phyloP scores from a whole-genome alignment of 2,797 vertebrate genomes.

The Tarsius wallacei region DNA sequence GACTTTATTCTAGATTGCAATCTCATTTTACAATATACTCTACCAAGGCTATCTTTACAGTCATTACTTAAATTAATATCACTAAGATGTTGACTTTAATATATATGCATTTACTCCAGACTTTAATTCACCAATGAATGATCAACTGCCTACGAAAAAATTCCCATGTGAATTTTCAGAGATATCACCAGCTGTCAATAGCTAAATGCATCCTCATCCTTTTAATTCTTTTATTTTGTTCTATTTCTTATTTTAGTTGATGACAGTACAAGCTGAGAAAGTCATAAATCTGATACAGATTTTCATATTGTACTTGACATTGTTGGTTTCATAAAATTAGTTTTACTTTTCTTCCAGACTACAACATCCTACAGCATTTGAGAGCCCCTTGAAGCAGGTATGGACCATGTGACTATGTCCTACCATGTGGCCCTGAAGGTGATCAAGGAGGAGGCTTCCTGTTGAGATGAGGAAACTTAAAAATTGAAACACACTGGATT shows the following conservation, averaged over 20 bases:
- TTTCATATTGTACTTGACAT: neutral
- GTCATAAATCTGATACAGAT: neutral
- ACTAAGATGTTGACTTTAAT: neutral
- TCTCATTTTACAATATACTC: neutral
- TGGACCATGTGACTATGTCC: neutral
- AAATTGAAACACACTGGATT: neutral
- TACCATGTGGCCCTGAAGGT: neutral
- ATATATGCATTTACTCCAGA: neutral
- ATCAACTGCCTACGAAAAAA: neutral
- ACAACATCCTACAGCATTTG: neutral
- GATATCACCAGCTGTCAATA: neutral
- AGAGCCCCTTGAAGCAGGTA: neutral
- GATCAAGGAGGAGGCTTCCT: neutral
- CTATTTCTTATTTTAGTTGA: neutral
- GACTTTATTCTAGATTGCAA: neutral
- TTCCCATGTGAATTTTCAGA: conserved; percentile 20
- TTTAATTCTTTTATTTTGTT: neutral
- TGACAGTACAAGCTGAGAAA: neutral
- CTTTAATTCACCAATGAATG: neutral
- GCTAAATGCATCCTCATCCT: neutral
- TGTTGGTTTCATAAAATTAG: neutral
- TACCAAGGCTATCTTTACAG: neutral
- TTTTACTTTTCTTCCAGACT: neutral
- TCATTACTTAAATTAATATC: neutral
- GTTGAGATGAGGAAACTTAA: neutral